Base-by-base conservation (phyloP, 2,888 invertebrate genomes). In the Andrena praecox region DNA sequence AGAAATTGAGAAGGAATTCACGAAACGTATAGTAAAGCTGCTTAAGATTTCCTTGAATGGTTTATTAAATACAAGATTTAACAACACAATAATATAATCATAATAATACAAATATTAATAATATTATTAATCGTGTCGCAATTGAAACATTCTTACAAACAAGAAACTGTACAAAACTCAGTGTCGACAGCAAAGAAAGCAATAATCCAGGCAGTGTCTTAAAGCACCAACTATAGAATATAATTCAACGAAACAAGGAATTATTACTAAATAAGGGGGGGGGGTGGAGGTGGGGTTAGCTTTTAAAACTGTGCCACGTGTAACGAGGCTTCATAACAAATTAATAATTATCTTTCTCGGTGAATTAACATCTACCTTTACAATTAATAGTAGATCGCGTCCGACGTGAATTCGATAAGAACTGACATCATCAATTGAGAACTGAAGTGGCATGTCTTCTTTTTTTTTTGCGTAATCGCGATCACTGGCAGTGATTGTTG, bases 21-120 rank as follows among this genome's bases (percentile, higher is more conserved):
- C 42, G 3, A 56, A 56, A 56, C 54, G 24, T 10, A 10, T 10
- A 24, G 3, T 12, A 12, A 24, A 54, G 20, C 12, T 56, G 24
- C 29, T 12, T 12, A 59, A 59, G 20, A 24, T 75, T 72, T 68
- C 69, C 42, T 78, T 48, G 52, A 80, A 80, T 87, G 71, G 73
- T 92, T 92, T 91, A 92, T 92, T 92, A 89, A 91, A 90, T 91
- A 92, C 81, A 87, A 85, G 81, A 86, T 84, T 90, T 87, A 92
- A 91, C 89, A 90, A 89, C 54, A 74, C 72, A 78, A 81, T 75
- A 79, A 80, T 76, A 71, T 83, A 82, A 67, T 77, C 76, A 77
- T 82, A 71, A 63, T 67, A 70, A 82, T 85, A 78, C 62, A 74
- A 85, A 77, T 82, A 85, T 59, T 73, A 73, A 82, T 84, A 80